Evolutionary conservation across 2,888 invertebrate species (phyloP).

Genomic region (Mamestra brassicae): DNA sequence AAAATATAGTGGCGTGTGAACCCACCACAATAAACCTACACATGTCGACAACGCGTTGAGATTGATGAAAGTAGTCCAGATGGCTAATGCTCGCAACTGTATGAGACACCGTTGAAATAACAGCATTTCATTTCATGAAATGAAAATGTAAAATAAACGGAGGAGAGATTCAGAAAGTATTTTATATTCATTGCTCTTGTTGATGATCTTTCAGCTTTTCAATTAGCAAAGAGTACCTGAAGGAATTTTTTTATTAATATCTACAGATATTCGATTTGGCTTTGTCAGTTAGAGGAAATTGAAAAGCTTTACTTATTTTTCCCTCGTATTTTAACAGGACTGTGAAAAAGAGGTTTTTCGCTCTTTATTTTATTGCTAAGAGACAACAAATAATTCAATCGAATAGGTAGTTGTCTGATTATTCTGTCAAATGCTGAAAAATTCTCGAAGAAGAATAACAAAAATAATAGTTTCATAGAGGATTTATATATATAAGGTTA

Average conservation of each 20-base stretch:
- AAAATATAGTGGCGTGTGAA: too few species aligned
- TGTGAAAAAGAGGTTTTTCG: neutral
- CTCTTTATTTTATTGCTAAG: neutral
- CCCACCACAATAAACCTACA: conserved; percentile 27
- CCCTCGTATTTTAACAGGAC: neutral
- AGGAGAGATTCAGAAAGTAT: conserved; percentile 1
- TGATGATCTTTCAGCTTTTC: conserved; percentile 3
- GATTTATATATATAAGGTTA: neutral
- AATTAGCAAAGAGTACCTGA: neutral
- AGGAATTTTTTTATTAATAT: neutral
- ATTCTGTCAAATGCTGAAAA: neutral
- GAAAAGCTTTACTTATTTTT: conserved; percentile 5
- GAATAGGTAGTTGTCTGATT: too few species aligned
- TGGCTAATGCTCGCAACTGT: conserved; percentile 34
- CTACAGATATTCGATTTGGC: conserved; percentile 9
- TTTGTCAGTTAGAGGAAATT: conserved; percentile 14
- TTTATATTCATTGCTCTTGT: conserved; percentile 5
- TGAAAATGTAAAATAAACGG: conserved; percentile 2
- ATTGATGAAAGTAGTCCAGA: conserved; percentile 51
- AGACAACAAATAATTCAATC: too few species aligned
- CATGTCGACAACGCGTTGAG: conserved; percentile 37
- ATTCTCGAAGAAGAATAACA: too few species aligned
- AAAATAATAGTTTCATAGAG: neutral
- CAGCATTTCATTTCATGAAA: conserved; percentile 18
- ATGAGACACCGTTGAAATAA: conserved; percentile 10